Conservation (phyloP, 2,888 invertebrate genomes). For the Lithophane leautieri region DNA sequence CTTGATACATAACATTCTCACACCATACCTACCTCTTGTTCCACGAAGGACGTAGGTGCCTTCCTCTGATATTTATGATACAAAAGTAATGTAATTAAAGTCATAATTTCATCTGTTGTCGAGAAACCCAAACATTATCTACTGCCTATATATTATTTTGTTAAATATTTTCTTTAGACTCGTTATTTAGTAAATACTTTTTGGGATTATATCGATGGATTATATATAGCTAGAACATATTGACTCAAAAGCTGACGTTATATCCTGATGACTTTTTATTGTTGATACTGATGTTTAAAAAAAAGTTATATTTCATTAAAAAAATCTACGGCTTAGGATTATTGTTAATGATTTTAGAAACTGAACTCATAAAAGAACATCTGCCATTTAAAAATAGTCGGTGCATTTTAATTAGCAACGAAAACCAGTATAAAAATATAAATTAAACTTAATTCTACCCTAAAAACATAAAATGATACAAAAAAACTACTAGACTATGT, state of each 20-base stretch:
- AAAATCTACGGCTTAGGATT: too few relatives aligned
- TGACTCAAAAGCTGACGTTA: neutral
- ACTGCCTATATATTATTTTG: neutral
- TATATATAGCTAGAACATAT: neutral
- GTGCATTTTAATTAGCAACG: conserved; percentile 1
- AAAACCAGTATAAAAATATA: conserved; percentile 15
- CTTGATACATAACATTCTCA: neutral
- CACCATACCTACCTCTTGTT: neutral
- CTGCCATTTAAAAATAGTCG: neutral
- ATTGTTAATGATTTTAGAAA: neutral
- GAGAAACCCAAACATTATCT: conserved; percentile 2
- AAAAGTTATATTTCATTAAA: too few relatives aligned
- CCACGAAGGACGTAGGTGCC: neutral
- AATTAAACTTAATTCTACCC: neutral
- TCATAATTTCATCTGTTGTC: conserved; percentile 33
- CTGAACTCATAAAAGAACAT: neutral
- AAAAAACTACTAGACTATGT: conserved; percentile 13
- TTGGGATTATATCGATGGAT: neutral
- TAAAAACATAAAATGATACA: neutral
- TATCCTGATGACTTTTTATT: too few relatives aligned
- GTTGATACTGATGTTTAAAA: too few relatives aligned
- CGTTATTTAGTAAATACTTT: neutral
- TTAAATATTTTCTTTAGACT: neutral
- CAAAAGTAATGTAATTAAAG: conserved; percentile 34
- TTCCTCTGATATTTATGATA: conserved; percentile 21